Evolutionary conservation across 2,888 invertebrate species (phyloP), one percentile per base, ranked within the genome.

Genomic region (Andrena bucephala): DNA sequence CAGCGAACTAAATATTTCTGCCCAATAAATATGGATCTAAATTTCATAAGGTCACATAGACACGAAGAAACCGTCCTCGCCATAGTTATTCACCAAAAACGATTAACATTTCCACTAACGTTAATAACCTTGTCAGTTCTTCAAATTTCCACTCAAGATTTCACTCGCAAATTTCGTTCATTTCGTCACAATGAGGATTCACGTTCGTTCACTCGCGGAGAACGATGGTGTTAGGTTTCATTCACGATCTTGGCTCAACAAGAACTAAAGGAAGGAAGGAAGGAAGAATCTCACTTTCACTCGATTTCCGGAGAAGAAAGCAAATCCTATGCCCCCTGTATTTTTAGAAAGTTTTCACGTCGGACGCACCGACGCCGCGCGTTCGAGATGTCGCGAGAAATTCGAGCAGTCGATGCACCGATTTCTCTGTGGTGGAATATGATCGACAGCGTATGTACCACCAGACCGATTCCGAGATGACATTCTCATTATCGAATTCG

Each of bases 341-440:
- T 76, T 77, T 84, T 84, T 84, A 83, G 84, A 84, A 84, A 84
- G 84, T 83, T 69, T 60, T 57, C 33, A 36, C 65, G 10, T 3
- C 57, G 27, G 33, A 33, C 42, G 31, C 16, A 27, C 36, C 24
- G 57, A 48, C 50, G 10, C 20, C 20, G n/a, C 27, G 29, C 36
- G 54, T 31, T 65, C n/a, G 6, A 54, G 10, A 60, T 42, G 16
- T 29, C 20, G 4, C 10, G 31, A 33, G 48, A 8, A 3, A 48
- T 63, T 48, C 60, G 57, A 57, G 4, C 20, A 20, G 10, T 16
- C 6, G 20, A 7, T 63, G 36, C 62, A 60, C 13, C 16, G 29
- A 29, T 69, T 52, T 69, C 29, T 42, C 13, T 59, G 24, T 24
- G 6, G 50, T 16, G 1, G 33, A 33, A 16, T 16, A 5, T 6